Base-by-base conservation (phyloP, 2,888 invertebrate species). In the Halocaridina rubra region DNA sequence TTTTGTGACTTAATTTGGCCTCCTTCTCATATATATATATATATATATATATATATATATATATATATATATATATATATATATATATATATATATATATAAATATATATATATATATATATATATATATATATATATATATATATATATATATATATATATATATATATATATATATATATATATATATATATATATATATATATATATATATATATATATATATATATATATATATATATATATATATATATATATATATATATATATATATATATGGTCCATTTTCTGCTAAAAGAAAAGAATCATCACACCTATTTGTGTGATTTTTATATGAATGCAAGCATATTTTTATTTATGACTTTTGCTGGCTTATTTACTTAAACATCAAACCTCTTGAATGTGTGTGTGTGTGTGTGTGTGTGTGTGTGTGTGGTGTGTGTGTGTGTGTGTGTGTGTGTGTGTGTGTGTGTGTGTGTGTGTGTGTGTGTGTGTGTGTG, bases 91-190 rank as follows among this genome's bases (percentile, higher is more conserved):
- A 72, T 39, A 72, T 39, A 32, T 39, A 72, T 39, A 72, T 39
- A 32, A 19, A 32, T 39, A 29, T 2, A 32, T 39, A 32, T 8
- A 72, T 4, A 32, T 39, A 32, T 10, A 72, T 39, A 32, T 22
- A 72, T 22, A 32, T 39, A 8, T 19, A n/a, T 2, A 32, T 39
- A 72, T 19, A 32, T 32, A n/a, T 72, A 32, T 32, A 8, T 4
- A 72, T 39, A 72, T 72, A 72, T 39, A 32, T 39, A 5, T 39
- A 72, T 72, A 72, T 39, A 72, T 72, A 32, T 72, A 72, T 72
- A 39, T 72, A 33, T 72, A 72, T 72, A 72, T 72, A 72, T 72
- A 72, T 72, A 72, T 72, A 72, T 72, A 72, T 72, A 72, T 72
- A 72, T 72, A 72, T 72, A 72, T 32, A 32, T 32, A 72, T 72